phyloP scores from a whole-genome alignment of 2,888 invertebrate species.

The Aporophyla nigra region DNA sequence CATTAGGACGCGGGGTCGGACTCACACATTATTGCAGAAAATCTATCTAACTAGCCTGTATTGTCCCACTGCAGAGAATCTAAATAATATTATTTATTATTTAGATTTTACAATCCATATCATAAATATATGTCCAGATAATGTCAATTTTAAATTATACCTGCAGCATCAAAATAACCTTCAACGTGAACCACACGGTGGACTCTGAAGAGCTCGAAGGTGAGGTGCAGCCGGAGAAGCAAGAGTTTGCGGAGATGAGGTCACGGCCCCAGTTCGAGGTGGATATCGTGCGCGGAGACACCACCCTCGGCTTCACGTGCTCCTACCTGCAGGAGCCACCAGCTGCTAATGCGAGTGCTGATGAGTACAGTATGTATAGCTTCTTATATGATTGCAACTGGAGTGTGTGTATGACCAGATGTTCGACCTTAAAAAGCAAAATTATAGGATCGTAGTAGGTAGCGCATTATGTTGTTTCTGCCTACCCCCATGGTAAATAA shows the following conservation, averaged over 20 bases:
- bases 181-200: constrained; percentile 98
- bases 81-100: no score
- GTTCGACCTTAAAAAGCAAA: background rate
- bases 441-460: background rate
- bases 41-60: no score
- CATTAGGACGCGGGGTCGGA: background rate
- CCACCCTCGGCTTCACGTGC: constrained; percentile 96
- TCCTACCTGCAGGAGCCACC: constrained; percentile 93
- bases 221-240: constrained; percentile 92
- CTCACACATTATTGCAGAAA: background rate
- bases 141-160: background rate
- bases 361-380: constrained; percentile 92
- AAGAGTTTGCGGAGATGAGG: constrained; percentile 95
- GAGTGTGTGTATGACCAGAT: background rate
- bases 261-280: constrained; percentile 98
- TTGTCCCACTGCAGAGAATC: no score
- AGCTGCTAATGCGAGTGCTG: constrained; percentile 91
- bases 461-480: background rate
- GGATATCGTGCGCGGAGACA: constrained; percentile 94
- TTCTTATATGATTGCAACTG: background rate
- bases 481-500: background rate
- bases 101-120: no score
- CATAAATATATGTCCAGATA: no score
- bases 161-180: constrained; percentile 91
- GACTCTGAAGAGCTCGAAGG: constrained; percentile 95